These are phyloP conservation scores for Acanthosepion esculentum DNA, from an alignment of 2,888 invertebrate species.

Conservation along the genomic window DNA sequence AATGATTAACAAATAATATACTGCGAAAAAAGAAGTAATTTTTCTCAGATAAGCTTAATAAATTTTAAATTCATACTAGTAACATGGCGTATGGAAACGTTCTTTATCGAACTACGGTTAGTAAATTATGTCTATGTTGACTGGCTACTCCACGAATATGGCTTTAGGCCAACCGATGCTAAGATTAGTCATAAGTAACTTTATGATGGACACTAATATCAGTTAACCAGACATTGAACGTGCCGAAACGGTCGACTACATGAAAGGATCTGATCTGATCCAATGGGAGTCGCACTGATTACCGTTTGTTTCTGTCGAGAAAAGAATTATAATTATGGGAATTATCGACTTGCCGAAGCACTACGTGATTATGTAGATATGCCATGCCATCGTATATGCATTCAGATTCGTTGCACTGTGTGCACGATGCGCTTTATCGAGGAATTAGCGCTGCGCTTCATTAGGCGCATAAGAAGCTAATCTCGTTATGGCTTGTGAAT, in stretches of 20 bases:
- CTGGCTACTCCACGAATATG: neutral
- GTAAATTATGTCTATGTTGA: too few relatives aligned
- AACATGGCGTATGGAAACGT: too few relatives aligned
- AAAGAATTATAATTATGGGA: slow-evolving; percentile 33
- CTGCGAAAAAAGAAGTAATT: too few relatives aligned
- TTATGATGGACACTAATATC: neutral
- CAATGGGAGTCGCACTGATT: neutral
- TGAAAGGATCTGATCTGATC: neutral
- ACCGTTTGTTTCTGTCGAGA: slow-evolving; percentile 8
- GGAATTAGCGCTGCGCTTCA: neutral
- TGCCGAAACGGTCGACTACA: neutral
- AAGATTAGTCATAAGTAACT: neutral
- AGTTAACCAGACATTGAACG: neutral
- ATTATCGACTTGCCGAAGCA: neutral
- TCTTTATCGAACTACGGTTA: too few relatives aligned
- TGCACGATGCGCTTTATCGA: neutral
- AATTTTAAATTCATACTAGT: too few relatives aligned
- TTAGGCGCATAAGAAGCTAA: neutral
- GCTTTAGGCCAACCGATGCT: neutral
- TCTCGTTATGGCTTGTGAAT: neutral
- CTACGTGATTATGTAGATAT: neutral
- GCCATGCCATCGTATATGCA: neutral
- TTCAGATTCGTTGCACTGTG: neutral
- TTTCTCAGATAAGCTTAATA: too few relatives aligned
- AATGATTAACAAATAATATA: too few relatives aligned